Base-by-base conservation (phyloP, 2,113 vertebrate species). In the Rhinoderma darwinii region DNA sequence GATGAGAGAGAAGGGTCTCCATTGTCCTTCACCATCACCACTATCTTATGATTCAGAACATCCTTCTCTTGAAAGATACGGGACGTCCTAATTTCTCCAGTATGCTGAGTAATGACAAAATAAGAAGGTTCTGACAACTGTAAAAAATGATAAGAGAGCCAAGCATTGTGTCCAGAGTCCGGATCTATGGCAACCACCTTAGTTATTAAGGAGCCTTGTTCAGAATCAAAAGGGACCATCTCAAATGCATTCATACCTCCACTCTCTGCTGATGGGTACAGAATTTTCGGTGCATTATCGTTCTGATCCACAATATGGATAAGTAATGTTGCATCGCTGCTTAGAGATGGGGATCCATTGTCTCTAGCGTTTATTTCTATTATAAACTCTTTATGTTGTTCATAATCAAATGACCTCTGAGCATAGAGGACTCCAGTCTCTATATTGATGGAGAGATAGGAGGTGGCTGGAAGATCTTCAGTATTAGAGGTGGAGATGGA, bases 141-240 rank as follows among this genome's bases (percentile, higher is more conserved):
- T 61, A 91, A 83, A 7, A 92, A 86, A 84, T 92, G 89, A 86
- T 91, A 92, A 51, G 92, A 92, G 73, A 92, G 90, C 90, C 92
- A 92, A 89, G 91, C 89, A 88, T 93, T 94, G 89, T 94, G 92
- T 83, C 91, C 91, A 83, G 91, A 92, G 88, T 93, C 92, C 79
- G 89, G 90, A 91, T 92, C 91, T 56, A 92, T 89, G 89, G 91
- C 93, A 81, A 93, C 90, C 70, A 92, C 91, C 89, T 93, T 93
- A 81, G 91, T 92, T 30, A 92, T 90, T 82, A 93, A 89, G 88
- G 90, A 92, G 37, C 89, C 91, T 83, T 90, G 88, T 88, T 92
- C 90, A 87, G 89, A 90, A 80, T 90, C 88, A 61, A 89, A 89
- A 82, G 92, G 91, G 35, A 93, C 90, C 63, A 93, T 90, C 47